Evolutionary conservation across 2,113 vertebrate species (phyloP).

Genomic region (Rissa tridactyla): DNA sequence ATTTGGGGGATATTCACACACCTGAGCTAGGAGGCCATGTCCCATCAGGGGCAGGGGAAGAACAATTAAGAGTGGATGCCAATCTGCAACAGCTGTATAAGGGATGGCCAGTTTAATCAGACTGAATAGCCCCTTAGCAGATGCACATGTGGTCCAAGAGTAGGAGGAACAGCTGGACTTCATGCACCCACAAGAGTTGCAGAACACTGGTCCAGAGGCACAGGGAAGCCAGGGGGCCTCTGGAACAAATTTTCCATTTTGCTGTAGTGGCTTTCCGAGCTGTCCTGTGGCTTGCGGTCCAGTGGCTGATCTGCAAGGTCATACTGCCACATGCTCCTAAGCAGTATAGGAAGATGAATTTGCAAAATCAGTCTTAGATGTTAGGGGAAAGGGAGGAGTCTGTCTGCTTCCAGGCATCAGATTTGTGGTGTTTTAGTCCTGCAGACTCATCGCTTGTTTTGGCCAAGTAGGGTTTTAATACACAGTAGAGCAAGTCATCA

Average conservation of each 20-base stretch:
- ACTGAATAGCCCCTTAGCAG: not conserved
- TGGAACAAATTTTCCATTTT: not conserved
- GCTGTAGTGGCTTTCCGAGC: not conserved
- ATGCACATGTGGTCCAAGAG: not conserved
- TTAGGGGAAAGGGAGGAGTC: not conserved
- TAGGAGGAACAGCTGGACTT: not conserved
- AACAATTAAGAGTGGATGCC: not conserved
- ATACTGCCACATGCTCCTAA: not conserved
- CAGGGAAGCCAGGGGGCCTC: not conserved
- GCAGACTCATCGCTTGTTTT: not conserved
- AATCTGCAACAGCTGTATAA: not conserved
- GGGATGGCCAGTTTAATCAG: not conserved
- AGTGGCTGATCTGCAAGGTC: not conserved
- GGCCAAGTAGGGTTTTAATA: not conserved
- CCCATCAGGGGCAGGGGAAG: not conserved
- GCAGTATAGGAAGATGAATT: not conserved
- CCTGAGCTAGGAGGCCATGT: not conserved
- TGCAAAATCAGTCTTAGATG: not conserved
- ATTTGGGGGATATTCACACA: not conserved
- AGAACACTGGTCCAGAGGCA: not conserved
- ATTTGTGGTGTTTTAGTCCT: not conserved
- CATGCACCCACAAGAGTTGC: not conserved
- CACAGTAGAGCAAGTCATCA: rapidly evolving
- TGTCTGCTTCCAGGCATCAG: not conserved
- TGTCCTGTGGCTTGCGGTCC: not conserved